Evolutionary conservation across 2,888 invertebrate genomes (phyloP).

Genomic region (Kuschelorhynchus macadamiae): DNA sequence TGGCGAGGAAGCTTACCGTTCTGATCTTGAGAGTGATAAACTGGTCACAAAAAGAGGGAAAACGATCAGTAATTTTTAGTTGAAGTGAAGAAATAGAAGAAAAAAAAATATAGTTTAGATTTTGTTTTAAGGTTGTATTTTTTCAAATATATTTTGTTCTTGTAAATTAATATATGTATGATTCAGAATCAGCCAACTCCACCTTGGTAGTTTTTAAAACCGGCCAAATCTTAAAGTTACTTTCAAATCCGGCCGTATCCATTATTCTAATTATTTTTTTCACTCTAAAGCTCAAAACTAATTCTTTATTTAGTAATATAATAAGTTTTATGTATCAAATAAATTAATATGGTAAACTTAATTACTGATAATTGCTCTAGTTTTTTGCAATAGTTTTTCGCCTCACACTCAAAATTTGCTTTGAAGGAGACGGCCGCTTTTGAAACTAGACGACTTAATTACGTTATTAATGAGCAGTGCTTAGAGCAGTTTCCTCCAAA

Average conservation of each 20-base stretch:
- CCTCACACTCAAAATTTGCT: background rate
- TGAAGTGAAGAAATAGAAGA: background rate
- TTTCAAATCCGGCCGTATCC: background rate
- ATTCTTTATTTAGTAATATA: background rate
- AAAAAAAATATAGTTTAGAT: background rate
- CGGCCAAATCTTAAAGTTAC: no score
- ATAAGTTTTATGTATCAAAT: background rate
- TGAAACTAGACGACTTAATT: slow-evolving; percentile 1
- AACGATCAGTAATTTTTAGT: background rate
- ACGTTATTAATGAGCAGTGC: no score
- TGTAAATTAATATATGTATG: background rate
- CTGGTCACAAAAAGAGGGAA: background rate
- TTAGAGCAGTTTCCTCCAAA: no score
- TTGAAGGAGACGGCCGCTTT: background rate
- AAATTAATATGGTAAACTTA: background rate
- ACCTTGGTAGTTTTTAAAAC: background rate
- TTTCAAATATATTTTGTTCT: background rate
- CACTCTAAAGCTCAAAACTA: background rate
- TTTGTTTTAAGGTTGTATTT: background rate
- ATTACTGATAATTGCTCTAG: background rate
- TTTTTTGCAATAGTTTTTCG: background rate
- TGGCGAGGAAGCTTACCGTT: slow-evolving; percentile 2
- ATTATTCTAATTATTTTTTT: slow-evolving; percentile 2
- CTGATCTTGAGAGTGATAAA: slow-evolving; percentile 1
- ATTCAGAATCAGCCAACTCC: background rate